Percentiles rank a stretch among this genome's conserved stretches.
phyloP scores from a whole-genome alignment of 2,888 invertebrate genomes.

The Diploptera punctata region DNA sequence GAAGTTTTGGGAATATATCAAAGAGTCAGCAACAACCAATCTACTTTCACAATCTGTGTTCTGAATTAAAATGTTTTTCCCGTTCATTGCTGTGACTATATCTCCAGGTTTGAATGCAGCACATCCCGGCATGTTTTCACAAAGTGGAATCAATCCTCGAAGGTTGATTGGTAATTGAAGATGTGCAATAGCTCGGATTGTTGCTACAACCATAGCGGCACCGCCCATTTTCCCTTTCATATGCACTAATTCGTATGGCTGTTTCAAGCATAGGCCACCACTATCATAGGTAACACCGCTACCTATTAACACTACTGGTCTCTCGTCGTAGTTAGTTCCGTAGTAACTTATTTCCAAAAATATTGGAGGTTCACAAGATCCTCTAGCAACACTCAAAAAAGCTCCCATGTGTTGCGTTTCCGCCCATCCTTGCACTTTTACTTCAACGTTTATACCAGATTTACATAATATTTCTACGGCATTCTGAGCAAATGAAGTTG shows the following conservation, averaged over 20 bases:
- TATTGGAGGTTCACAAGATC: slow-evolving; percentile 67
- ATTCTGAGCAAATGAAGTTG: slow-evolving; percentile 71
- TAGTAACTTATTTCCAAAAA: slow-evolving; percentile 70
- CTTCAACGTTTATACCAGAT: slow-evolving; percentile 57
- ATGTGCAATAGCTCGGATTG: too few relatives aligned
- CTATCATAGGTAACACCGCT: slow-evolving; percentile 71
- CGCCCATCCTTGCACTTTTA: slow-evolving; percentile 65
- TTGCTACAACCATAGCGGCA: slow-evolving; percentile 67
- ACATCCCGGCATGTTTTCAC: slow-evolving; percentile 74
- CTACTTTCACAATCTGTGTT: slow-evolving; percentile 79
- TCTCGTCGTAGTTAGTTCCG: slow-evolving; percentile 52
- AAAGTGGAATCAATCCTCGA: slow-evolving; percentile 67
- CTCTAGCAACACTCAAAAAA: slow-evolving; percentile 68
- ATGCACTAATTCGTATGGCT: slow-evolving; percentile 66
- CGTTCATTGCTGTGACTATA: slow-evolving; percentile 72
- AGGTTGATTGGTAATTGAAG: slow-evolving; percentile 65
- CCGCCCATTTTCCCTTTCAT: slow-evolving; percentile 80
- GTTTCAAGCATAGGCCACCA: slow-evolving; percentile 78
- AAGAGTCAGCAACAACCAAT: slow-evolving; percentile 72
- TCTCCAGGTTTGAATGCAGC: slow-evolving; percentile 73
- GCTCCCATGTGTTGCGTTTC: slow-evolving; percentile 69
- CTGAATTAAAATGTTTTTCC: slow-evolving; percentile 73
- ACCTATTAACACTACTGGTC: slow-evolving; percentile 69
- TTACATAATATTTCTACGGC: slow-evolving; percentile 53
- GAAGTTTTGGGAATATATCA: slow-evolving; percentile 68